Conservation (phyloP, 2,113 vertebrate genomes). For the Tonatia bakeri region DNA sequence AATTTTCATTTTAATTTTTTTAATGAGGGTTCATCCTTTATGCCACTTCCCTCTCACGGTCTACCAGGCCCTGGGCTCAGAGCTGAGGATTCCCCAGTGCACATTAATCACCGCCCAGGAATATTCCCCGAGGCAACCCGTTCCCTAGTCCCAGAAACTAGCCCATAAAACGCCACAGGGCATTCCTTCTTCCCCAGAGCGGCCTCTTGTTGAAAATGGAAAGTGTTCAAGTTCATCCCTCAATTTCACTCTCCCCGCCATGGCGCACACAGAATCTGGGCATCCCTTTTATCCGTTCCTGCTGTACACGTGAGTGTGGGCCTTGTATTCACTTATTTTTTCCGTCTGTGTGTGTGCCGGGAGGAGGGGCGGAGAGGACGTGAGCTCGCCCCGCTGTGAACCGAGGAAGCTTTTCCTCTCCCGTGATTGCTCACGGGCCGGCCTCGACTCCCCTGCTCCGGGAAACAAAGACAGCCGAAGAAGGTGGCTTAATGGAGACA, state of each 20-base stretch:
- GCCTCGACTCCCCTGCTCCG: constrained; percentile 68
- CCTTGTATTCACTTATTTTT: not conserved
- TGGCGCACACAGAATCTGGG: not conserved
- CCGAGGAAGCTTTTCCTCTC: constrained; percentile 61
- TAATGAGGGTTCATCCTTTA: constrained; percentile 57
- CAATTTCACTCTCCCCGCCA: not conserved
- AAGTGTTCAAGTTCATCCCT: not conserved
- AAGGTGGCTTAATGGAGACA: constrained; percentile 74
- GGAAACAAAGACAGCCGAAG: constrained; percentile 71
- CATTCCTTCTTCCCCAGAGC: not conserved
- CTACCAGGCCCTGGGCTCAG: not conserved
- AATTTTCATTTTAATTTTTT: constrained; percentile 65
- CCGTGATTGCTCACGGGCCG: constrained; percentile 70
- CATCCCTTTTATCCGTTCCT: not conserved
- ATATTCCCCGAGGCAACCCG: constrained; percentile 24
- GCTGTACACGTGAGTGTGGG: not conserved
- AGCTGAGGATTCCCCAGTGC: constrained; percentile 36
- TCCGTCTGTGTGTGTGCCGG: not conserved
- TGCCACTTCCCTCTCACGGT: not conserved
- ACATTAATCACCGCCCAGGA: constrained; percentile 41
- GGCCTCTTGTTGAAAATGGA: not conserved
- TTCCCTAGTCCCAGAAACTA: constrained; percentile 41
- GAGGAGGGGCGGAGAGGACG: not conserved
- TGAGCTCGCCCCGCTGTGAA: constrained; percentile 12
- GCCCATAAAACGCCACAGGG: not conserved